Conservation (phyloP, 2,888 invertebrate genomes). For the Arge pagana region DNA sequence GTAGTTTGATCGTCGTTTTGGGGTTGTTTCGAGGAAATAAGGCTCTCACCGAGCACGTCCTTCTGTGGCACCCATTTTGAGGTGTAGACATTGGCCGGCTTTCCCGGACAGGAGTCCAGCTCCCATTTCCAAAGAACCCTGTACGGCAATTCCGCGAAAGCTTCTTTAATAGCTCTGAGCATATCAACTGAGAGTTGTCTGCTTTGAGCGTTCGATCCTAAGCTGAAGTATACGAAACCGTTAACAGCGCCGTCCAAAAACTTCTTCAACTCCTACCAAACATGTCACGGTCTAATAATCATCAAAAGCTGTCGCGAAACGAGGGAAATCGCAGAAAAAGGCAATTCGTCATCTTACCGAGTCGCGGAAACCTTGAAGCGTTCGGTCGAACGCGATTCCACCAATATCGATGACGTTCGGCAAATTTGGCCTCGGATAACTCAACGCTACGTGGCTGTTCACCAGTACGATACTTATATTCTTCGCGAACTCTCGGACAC, state of each 20-base stretch:
- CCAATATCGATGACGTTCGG: conserved; percentile 3
- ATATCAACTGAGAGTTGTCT: conserved; percentile 56
- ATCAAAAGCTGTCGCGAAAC: too few relatives aligned
- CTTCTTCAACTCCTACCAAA: conserved; percentile 48
- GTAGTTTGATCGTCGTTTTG: too few relatives aligned
- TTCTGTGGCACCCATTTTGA: conserved; percentile 58
- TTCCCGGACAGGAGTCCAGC: conserved; percentile 48
- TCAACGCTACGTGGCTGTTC: neutral
- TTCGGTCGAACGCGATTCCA: neutral
- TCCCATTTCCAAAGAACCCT: conserved; percentile 61
- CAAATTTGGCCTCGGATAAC: conserved; percentile 6
- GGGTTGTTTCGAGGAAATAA: neutral
- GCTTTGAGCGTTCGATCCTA: conserved; percentile 59
- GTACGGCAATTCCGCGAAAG: conserved; percentile 56
- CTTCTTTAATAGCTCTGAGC: conserved; percentile 52
- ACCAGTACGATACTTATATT: conserved; percentile 5
- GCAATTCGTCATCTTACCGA: too few relatives aligned
- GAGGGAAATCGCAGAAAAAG: too few relatives aligned
- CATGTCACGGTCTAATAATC: too few relatives aligned
- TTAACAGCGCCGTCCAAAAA: conserved; percentile 56
- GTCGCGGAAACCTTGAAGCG: neutral
- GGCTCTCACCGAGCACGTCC: conserved; percentile 49
- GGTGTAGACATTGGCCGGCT: conserved; percentile 58
- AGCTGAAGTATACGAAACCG: conserved; percentile 60
- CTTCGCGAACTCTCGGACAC: neutral